Evolutionary conservation across 1,140 invertebrate genomes (phyloP).

Genomic region (Octopus bimaculoides): DNA sequence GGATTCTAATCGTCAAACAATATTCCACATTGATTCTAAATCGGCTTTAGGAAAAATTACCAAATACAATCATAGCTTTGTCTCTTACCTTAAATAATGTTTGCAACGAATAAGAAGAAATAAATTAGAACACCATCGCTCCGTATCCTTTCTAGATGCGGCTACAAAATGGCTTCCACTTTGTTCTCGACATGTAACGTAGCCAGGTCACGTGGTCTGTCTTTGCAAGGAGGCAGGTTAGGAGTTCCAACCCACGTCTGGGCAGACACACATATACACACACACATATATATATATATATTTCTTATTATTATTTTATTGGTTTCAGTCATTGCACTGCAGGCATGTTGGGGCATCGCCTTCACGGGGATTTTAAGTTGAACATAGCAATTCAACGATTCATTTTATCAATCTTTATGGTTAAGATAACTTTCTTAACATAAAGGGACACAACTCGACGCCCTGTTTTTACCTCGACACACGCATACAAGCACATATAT

Average conservation of each 20-base stretch:
- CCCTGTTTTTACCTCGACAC: not conserved
- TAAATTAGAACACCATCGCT: not conserved
- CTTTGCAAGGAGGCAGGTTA: not conserved
- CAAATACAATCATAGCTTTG: not conserved
- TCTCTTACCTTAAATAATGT: not conserved
- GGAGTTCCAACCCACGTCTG: too few species aligned
- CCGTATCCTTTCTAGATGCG: slow-evolving; percentile 10
- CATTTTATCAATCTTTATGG: too few species aligned
- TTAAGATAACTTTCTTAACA: too few species aligned
- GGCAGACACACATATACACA: too few species aligned
- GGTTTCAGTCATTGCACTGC: too few species aligned
- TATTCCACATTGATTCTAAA: too few species aligned
- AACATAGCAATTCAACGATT: too few species aligned
- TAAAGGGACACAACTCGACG: not conserved
- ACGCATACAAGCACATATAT: not conserved
- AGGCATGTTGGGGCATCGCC: too few species aligned
- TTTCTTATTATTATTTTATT: too few species aligned
- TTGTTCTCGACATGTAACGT: slow-evolving; percentile 12
- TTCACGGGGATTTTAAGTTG: too few species aligned
- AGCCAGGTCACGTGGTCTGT: not conserved
- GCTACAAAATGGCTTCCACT: slow-evolving; percentile 10
- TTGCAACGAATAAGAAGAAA: not conserved
- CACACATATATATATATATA: too few species aligned
- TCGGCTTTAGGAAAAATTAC: not conserved
- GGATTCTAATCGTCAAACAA: too few species aligned